A percentile compares a stretch with the other conserved stretches of the same genome.
Evolutionary conservation across 1,140 invertebrate genomes (phyloP).

Genomic region (Brachionus koreanus): DNA sequence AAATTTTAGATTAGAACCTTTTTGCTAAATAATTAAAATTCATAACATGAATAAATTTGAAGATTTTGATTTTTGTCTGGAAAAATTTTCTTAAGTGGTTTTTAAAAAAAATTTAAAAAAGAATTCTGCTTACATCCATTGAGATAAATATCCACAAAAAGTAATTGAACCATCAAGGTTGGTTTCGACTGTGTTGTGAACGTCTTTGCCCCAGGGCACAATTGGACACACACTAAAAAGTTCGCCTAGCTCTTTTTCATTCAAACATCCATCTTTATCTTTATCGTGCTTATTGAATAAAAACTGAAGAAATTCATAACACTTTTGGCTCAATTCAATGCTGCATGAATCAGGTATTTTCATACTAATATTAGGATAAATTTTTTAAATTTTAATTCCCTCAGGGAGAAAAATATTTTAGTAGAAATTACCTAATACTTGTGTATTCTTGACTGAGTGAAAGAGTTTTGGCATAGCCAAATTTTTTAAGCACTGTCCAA

Average conservation of each 20-base stretch:
- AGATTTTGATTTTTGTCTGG: no score
- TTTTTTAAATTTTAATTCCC: constrained; percentile 45
- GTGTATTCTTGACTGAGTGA: constrained; percentile 84
- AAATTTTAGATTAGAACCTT: no score
- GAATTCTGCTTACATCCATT: constrained; percentile 69
- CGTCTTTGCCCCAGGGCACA: constrained; percentile 72
- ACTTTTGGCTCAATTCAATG: constrained; percentile 84
- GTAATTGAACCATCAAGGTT: constrained; percentile 75
- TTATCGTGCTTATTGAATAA: constrained; percentile 84
- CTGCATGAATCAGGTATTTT: constrained; percentile 79
- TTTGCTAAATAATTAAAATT: no score
- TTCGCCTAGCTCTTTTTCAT: constrained; percentile 78
- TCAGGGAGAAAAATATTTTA: constrained; percentile 32
- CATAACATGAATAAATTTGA: no score
- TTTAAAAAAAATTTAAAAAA: no score
- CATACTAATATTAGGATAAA: constrained; percentile 64
- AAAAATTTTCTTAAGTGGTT: no score
- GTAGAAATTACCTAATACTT: constrained; percentile 69
- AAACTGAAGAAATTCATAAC: constrained; percentile 71
- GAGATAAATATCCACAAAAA: constrained; percentile 84
- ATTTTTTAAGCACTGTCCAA: constrained; percentile 97
- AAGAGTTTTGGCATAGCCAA: constrained; percentile 93
- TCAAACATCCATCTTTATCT: constrained; percentile 85
- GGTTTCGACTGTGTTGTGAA: constrained; percentile 60
- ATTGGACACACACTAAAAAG: constrained; percentile 85